Percentiles rank a stretch among this genome's conserved stretches.
phyloP scores from a whole-genome alignment of 2,113 vertebrate genomes.

The Patagioenas fasciata region DNA sequence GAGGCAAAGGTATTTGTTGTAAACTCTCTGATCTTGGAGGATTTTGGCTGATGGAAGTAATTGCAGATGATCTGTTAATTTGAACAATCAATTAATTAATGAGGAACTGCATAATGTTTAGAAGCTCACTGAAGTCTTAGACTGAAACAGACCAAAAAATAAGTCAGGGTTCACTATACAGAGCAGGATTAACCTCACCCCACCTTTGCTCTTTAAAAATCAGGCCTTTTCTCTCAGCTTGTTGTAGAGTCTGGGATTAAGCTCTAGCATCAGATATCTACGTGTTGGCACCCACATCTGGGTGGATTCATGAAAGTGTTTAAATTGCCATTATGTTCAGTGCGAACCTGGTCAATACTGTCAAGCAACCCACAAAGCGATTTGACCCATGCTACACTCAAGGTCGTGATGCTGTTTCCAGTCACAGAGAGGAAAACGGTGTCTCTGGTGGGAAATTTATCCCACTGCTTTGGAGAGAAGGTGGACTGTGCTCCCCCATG shows the following conservation, averaged over 20 bases:
- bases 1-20: not conserved
- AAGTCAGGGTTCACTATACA: not conserved
- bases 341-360: not conserved
- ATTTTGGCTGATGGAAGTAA: not conserved
- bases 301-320: not conserved
- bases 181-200: not conserved
- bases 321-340: not conserved
- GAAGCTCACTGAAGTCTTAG: not conserved
- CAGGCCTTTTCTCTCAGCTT: not conserved
- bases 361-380: not conserved
- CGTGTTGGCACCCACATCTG: not conserved
- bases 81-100: not conserved
- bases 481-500: fast-evolving
- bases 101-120: not conserved
- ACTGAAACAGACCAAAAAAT: not conserved
- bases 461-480: not conserved
- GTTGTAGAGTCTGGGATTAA: fast-evolving
- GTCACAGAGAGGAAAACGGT: not conserved
- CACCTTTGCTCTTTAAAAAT: not conserved
- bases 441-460: not conserved
- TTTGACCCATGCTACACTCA: not conserved
- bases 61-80: not conserved
- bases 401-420: not conserved
- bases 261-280: not conserved
- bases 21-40: not conserved